These are phyloP conservation scores for Rambutsinella grinnellia DNA, from an alignment of 2,888 invertebrate species.

Conservation along the genomic window DNA sequence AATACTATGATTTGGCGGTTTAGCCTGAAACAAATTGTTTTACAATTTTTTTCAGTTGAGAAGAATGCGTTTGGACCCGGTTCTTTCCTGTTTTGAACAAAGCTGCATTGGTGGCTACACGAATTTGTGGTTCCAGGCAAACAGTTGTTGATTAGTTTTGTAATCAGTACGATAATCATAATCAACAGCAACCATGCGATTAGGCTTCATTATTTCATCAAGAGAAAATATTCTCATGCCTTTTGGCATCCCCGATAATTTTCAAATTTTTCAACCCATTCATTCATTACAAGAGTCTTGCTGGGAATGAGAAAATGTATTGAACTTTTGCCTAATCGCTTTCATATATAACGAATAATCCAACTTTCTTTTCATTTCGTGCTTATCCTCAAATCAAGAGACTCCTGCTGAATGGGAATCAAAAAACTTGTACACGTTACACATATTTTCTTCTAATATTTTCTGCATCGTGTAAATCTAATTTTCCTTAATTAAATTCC, in stretches of 20 bases:
- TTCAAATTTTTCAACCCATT: constrained; percentile 33
- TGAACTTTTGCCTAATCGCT: background rate
- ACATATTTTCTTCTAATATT: constrained; percentile 2
- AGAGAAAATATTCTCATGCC: constrained; percentile 42
- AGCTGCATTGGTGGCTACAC: too few species aligned
- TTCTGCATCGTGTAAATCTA: constrained; percentile 13
- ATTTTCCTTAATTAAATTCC: constrained; percentile 37
- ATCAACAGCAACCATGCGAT: too few species aligned
- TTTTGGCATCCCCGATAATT: constrained; percentile 42
- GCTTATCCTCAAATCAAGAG: background rate
- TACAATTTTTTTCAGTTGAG: too few species aligned
- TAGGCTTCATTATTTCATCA: constrained; percentile 44
- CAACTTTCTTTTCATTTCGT: background rate
- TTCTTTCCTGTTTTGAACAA: too few species aligned
- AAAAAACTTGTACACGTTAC: background rate
- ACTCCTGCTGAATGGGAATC: background rate
- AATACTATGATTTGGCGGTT: too few species aligned
- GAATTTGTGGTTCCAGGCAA: too few species aligned
- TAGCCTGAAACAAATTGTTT: too few species aligned
- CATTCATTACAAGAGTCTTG: constrained; percentile 21
- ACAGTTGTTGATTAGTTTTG: too few species aligned
- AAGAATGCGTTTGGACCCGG: too few species aligned
- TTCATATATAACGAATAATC: background rate
- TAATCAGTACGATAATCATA: too few species aligned
- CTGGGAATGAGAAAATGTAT: background rate